phyloP scores from a whole-genome alignment of 2,888 invertebrate genomes.

The Odontocolon sp. region DNA sequence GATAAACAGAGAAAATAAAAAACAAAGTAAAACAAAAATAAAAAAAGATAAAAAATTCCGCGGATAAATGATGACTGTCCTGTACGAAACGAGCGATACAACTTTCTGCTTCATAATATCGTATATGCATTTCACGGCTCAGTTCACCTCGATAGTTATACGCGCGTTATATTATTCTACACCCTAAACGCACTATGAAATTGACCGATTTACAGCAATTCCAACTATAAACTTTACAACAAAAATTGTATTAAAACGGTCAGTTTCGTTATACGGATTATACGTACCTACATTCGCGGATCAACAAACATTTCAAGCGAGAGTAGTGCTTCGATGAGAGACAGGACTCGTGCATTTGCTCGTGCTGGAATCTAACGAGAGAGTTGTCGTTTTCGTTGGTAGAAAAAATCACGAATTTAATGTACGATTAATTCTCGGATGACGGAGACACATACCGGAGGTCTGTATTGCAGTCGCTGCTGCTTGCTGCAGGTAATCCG shows the following conservation, averaged over 20 bases:
- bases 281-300: too few relatives aligned
- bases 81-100: slow-evolving; percentile 32
- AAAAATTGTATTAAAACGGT: too few relatives aligned
- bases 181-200: not conserved
- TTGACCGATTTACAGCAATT: too few relatives aligned
- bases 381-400: slow-evolving; percentile 13
- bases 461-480: not conserved
- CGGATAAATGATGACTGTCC: slow-evolving; percentile 49
- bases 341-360: slow-evolving; percentile 33
- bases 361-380: slow-evolving; percentile 49
- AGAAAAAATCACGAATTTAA: slow-evolving; percentile 41
- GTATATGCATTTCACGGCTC: slow-evolving; percentile 59
- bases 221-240: too few relatives aligned
- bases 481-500: slow-evolving; percentile 32
- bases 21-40: not conserved
- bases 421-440: slow-evolving; percentile 55
- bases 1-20: not conserved
- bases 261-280: too few relatives aligned
- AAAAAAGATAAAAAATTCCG: slow-evolving; percentile 35
- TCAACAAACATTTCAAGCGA: slow-evolving; percentile 43
- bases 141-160: slow-evolving; percentile 55
- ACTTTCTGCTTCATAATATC: slow-evolving; percentile 57
- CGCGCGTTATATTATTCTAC: slow-evolving; percentile 18
- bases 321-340: slow-evolving; percentile 27
- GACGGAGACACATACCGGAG: slow-evolving; percentile 37